Evolutionary conservation across 2,797 vertebrate species (phyloP).

Genomic region (Acipenser oxyrinchus): DNA sequence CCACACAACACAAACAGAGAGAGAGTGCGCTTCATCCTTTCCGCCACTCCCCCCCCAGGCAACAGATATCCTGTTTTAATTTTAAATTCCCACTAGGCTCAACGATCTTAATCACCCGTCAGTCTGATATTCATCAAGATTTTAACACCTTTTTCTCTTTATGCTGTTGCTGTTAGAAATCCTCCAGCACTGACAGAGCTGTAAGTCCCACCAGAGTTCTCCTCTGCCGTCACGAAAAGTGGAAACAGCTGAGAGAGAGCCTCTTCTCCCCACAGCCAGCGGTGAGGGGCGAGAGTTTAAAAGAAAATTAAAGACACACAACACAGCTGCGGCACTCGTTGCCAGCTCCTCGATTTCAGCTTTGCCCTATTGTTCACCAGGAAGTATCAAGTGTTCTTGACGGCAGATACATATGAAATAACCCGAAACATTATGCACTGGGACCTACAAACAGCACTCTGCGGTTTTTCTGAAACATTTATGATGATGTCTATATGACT

Average conservation of each 20-base stretch:
- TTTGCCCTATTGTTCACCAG: slow-evolving; percentile 12
- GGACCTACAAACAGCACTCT: neutral
- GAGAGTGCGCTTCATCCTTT: too few species aligned
- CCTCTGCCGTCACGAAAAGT: slow-evolving; percentile 9
- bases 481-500: too few species aligned
- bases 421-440: neutral
- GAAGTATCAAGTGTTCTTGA: neutral
- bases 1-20: too few species aligned
- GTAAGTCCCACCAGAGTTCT: neutral
- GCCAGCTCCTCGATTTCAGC: slow-evolving; percentile 15
- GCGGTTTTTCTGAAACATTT: neutral
- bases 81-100: neutral
- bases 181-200: neutral
- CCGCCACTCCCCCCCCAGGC: neutral
- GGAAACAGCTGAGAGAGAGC: slow-evolving; percentile 29
- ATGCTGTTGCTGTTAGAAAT: neutral
- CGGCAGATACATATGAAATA: neutral
- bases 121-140: too few species aligned
- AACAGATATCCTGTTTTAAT: slow-evolving; percentile 18
- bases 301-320: slow-evolving; percentile 16
- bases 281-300: slow-evolving; percentile 20
- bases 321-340: slow-evolving; percentile 19
- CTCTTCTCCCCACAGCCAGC: slow-evolving; percentile 8
- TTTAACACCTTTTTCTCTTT: too few species aligned
- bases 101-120: too few species aligned